Conservation (phyloP, 1,140 invertebrate genomes). For the Nephotettix cincticeps region DNA sequence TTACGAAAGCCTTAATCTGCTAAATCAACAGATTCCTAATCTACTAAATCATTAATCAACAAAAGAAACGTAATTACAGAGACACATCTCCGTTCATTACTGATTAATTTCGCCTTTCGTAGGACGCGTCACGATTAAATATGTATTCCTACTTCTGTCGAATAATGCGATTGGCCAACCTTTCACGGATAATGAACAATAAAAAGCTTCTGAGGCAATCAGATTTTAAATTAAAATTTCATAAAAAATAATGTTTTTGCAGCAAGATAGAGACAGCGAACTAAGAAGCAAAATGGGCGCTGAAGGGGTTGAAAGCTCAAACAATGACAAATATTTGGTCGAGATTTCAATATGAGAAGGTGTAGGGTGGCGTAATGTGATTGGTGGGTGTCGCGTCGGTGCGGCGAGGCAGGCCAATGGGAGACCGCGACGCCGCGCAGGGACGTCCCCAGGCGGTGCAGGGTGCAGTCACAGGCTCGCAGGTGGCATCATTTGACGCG, state of each 20-base stretch:
- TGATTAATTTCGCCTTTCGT: no score
- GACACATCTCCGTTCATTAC: no score
- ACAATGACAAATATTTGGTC: constrained; percentile 22
- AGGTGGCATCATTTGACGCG: no score
- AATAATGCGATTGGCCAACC: no score
- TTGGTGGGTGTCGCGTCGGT: background rate
- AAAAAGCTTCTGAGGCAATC: background rate
- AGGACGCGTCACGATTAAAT: no score
- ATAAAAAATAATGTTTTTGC: constrained; percentile 2
- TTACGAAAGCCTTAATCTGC: no score
- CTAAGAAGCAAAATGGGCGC: constrained; percentile 8
- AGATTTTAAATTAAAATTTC: constrained; percentile 10
- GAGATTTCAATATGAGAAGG: constrained; percentile 6
- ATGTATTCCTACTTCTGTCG: background rate
- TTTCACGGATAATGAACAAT: background rate
- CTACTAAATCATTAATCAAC: no score
- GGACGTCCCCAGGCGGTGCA: no score
- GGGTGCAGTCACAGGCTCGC: no score
- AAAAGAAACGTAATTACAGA: no score
- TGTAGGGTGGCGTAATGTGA: background rate
- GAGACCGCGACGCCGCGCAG: background rate
- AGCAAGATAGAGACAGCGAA: background rate
- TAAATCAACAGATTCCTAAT: no score
- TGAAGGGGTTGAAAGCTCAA: constrained; percentile 14
- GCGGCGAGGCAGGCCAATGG: background rate